Evolutionary conservation across 2,888 invertebrate species (phyloP), one percentile per base, ranked within the genome.

Genomic region (Steinernema carpocapsae): DNA sequence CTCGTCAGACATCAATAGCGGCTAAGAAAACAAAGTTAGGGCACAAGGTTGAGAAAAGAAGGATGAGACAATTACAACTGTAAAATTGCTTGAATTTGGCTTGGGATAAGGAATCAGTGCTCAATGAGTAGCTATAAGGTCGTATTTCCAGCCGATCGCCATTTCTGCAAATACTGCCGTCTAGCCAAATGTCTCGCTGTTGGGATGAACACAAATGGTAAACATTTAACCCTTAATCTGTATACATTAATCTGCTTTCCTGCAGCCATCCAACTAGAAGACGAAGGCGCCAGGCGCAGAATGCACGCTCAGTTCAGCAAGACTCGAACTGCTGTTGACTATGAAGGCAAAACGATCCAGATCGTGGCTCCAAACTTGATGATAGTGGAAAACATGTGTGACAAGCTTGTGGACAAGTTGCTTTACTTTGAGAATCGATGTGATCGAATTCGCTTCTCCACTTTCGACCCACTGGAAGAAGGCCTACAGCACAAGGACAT

Each of bases 401-500:
- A 48, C 48, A 48, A 48, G 19, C 48, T 48, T 3, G n/a, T 48
- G n/a, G 48, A 48, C 6, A 48, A 19, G 4, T 19, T 48, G 7
- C 4, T 48, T 4, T 48, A 10, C 48, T 48, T 48, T 17, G 48
- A 48, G n/a, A 48, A 48, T 19, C 48, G 48, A 4, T 17, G 6
- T 19, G n/a, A 48, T 17, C 48, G 48, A 4, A 19, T 48, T 17
- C 48, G 48, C 3, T 19, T 48, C 6, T 48, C 48, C 4, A 48
- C 48, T 6, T 48, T 48, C n/a, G 48, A 48, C n/a, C 48, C 48
- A 6, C n/a, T 19, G n/a, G 19, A 17, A 17, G 48, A 48, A 17
- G 48, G n/a, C 17, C 48, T 48, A 48, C 48, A 48, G 3, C 48
- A 48, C 48, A 48, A 48, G n/a, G 48, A 48, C n/a, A 48, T 48